These are phyloP conservation scores for Pterocles gutturalis DNA, from an alignment of 2,113 vertebrate genomes.

Conservation along the genomic window DNA sequence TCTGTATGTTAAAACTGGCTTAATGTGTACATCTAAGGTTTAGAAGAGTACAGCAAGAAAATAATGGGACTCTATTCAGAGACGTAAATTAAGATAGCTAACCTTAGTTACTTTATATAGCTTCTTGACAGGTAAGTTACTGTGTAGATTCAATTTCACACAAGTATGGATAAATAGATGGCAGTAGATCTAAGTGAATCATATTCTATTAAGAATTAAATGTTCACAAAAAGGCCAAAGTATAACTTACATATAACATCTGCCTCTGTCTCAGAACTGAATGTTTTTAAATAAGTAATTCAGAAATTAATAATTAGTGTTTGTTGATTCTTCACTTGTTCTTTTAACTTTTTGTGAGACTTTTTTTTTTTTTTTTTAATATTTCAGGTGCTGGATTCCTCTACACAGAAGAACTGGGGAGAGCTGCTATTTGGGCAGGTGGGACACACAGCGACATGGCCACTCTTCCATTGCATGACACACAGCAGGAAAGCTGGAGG, in stretches of 20 bases:
- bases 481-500: neutral
- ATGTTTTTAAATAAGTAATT: neutral
- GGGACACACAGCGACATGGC: neutral
- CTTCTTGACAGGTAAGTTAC: neutral
- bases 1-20: neutral
- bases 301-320: neutral
- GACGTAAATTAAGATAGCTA: neutral
- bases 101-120: neutral
- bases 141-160: neutral
- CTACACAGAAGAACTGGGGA: neutral
- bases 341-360: neutral
- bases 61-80: neutral
- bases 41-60: neutral
- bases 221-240: neutral
- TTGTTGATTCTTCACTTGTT: neutral
- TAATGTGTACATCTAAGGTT: rapidly evolving
- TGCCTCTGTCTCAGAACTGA: neutral
- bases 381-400: neutral
- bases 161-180: neutral
- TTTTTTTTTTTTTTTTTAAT: neutral
- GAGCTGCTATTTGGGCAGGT: neutral
- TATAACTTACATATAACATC: neutral
- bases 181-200: neutral
- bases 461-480: neutral
- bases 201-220: neutral